Base-by-base conservation (phyloP, 2,888 invertebrate species). In the Sphaerophoria taeniata region DNA sequence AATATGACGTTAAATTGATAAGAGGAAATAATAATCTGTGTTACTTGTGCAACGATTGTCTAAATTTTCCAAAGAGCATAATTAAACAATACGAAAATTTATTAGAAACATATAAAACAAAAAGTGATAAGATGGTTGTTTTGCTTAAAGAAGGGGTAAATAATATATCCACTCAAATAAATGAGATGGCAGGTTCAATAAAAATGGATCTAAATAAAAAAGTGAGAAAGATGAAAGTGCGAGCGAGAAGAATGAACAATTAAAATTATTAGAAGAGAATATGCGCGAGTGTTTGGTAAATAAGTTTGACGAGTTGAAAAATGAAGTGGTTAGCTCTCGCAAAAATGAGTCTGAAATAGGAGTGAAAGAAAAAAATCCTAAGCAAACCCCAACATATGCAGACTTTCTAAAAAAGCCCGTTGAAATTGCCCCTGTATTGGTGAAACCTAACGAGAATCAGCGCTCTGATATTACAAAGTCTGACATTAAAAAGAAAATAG, bases 11-110 rank as follows among this genome's bases (percentile, higher is more conserved):
- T 12, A 31, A 31, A n/a, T n/a, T 43, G 6, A n/a, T 56, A 4
- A n/a, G 33, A 55, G 45, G 11, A 14, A 69, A 56, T 56, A 12
- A 31, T 14, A 69, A 69, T 33, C 31, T 69, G 7, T 7, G 24
- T 5, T 51, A 24, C 51, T 24, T 7, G 2, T 24, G 24, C 7
- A 51, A 14, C 9, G 51, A 24, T 24, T 51, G 7, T 3, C 9
- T 24, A 16, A 3, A 11, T 43, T 43, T 5, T 51, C 24, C 24
- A 2, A 51, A 24, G 7, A 6, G 9, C 9, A 51, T 51, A 2
- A 4, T 51, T 51, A 51, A 24, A 9, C 16, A 51, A 7, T 51
- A 24, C 6, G 24, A 51, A 16, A 1, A 4, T 3, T 51, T 51
- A 24, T 39, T 65, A 24, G 24, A 24, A 7, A 7, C 16, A 6